Conservation (phyloP, 2,888 invertebrate species). For the Tigriopus californicus region DNA sequence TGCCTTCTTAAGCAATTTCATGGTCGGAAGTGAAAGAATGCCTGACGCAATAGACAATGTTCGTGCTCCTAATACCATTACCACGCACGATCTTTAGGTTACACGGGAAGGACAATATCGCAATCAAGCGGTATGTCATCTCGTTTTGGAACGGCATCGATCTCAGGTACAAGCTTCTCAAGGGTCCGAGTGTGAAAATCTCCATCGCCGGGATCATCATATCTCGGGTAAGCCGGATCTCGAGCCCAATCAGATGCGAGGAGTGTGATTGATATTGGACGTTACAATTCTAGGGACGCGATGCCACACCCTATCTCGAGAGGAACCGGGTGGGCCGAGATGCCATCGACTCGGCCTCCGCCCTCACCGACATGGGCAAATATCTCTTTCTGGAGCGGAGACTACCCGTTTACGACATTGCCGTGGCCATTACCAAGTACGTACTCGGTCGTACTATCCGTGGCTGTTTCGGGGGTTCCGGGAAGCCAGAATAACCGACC, state of each 20-base stretch:
- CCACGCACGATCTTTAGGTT: slow-evolving; percentile 32
- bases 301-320: slow-evolving; percentile 84
- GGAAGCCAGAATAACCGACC: too few relatives aligned
- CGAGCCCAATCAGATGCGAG: neutral
- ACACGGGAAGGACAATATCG: slow-evolving; percentile 54
- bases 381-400: slow-evolving; percentile 83
- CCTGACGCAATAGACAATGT: neutral
- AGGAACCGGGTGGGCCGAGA: slow-evolving; percentile 79
- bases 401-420: slow-evolving; percentile 84
- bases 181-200: slow-evolving; percentile 76
- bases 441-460: too few relatives aligned
- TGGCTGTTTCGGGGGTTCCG: too few relatives aligned
- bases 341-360: slow-evolving; percentile 84
- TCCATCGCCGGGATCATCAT: slow-evolving; percentile 89
- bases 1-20: too few relatives aligned
- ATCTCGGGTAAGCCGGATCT: slow-evolving; percentile 51
- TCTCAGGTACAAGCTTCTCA: slow-evolving; percentile 69
- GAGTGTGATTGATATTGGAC: neutral
- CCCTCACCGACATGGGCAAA: slow-evolving; percentile 89
- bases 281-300: slow-evolving; percentile 48
- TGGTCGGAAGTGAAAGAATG: neutral
- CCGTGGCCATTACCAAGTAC: slow-evolving; percentile 89
- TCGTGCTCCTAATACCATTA: neutral
- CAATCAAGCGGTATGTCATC: slow-evolving; percentile 81
- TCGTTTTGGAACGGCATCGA: slow-evolving; percentile 93